Conservation (phyloP, 2,113 vertebrate genomes). For the Trichechus manatus region DNA sequence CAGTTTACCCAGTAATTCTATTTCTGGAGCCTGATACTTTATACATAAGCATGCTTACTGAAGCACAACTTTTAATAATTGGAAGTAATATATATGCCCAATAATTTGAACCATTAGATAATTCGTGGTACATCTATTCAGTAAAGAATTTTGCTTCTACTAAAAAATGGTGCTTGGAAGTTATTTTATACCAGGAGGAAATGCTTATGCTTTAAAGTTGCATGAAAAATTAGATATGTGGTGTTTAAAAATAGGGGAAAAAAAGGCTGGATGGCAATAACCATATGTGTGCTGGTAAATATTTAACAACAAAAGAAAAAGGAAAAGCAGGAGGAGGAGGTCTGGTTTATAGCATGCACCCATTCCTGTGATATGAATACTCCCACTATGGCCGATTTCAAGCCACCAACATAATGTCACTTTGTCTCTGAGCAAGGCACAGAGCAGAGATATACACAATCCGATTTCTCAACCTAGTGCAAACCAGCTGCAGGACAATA, state of each 20-base stretch:
- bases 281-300: background rate
- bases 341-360: background rate
- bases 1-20: background rate
- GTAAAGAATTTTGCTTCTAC: constrained; percentile 1
- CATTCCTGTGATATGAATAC: background rate
- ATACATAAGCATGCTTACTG: background rate
- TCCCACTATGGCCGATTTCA: background rate
- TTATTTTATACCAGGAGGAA: background rate
- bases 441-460: background rate
- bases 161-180: background rate
- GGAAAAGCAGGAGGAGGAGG: background rate
- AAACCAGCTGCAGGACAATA: background rate
- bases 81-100: background rate
- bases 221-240: background rate
- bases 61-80: background rate
- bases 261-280: background rate
- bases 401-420: background rate
- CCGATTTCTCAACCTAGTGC: background rate
- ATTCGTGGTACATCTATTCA: background rate
- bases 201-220: background rate
- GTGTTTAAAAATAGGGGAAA: background rate
- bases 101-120: background rate
- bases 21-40: background rate
- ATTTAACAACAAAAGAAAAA: background rate
- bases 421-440: background rate